Base-by-base conservation (phyloP, 1,140 invertebrate genomes). In the Lithobius niger region DNA sequence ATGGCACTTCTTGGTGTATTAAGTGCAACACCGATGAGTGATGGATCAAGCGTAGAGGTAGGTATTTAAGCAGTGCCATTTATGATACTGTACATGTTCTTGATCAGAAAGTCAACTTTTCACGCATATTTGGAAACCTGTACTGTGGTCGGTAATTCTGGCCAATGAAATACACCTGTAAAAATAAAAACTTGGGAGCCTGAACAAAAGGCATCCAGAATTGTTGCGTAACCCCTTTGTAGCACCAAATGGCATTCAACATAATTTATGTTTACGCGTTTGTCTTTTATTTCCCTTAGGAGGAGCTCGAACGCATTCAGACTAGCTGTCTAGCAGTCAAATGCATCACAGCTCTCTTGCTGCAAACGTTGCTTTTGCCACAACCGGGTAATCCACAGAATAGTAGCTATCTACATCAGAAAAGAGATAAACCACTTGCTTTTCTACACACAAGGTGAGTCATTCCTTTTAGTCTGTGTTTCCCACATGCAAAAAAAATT, bases 1-100 rank as follows among this genome's bases (percentile, higher is more conserved):
- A 89, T 94, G 78, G 81, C 82, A 27, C 71, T 93, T 2, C 70
- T 94, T 1, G 82, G 83, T 3, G 84, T 92, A 1, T 66, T 93
- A 3, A 85, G 80, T 64, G 69, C 78, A 26, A 71, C 75, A 21
- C 76, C 75, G 26, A 73, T 76, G 53, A 76, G 77, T 53, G 68
- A 76, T 53, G 67, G 71, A 26, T 64, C 72, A 10, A 40, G 3
- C 36, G 3, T 22, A 6, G 54, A 49, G n/a, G 52, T 54, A 44
- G 26, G 52, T 3, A n/a, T n/a, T n/a, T n/a, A n/a, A n/a, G n/a
- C n/a, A n/a, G n/a, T n/a, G n/a, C n/a, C n/a, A n/a, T n/a, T n/a
- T n/a, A n/a, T n/a, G n/a, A n/a, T n/a, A n/a, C n/a, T n/a, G n/a
- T n/a, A n/a, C n/a, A n/a, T n/a, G n/a, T n/a, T n/a, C n/a, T n/a